Base-by-base conservation (phyloP, 2,888 invertebrate species). In the Mythimna pallens region DNA sequence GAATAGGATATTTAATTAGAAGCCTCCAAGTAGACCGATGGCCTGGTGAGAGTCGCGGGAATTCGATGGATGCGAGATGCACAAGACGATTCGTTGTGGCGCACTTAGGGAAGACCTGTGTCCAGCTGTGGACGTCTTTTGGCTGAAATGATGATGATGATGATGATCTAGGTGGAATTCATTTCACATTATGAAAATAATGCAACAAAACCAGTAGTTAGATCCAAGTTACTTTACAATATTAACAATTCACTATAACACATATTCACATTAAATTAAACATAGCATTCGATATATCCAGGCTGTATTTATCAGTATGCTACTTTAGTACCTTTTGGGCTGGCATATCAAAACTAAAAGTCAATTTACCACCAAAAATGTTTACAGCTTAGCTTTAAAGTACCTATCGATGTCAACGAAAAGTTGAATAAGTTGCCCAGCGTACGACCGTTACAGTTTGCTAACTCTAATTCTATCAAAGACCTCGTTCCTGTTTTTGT, bases 381-480 rank as follows among this genome's bases (percentile, higher is more conserved):
- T n/a, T 57, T 12, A 17, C 9, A 7, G 25, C 12, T 50, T 8
- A 55, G 8, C 5, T 65, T 3, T 12, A 20, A 47, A 3, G 20
- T 54, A 47, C 14, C 8, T 70, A 77, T 84, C 73, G n/a, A 52
- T 52, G n/a, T 52, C 50, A 52, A 20, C 50, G 50, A 52, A 86
- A 89, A 90, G 86, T 89, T 88, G 81, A 88, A 86, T 89, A 88
- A 88, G 87, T 87, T 86, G 87, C 81, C 80, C 80, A 82, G 82
- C 72, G 83, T 70, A 80, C 86, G 84, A 82, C 84, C 67, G 84
- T 86, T 87, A 86, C 89, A 89, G 89, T 90, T 91, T 88, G 88
- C 87, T 86, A 89, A 89, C 89, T 91, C 86, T 90, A 89, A 91
- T 91, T 89, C 87, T 87, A 89, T 91, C 87, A 87, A 77, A 80